phyloP scores from a whole-genome alignment of 2,888 invertebrate genomes.

The Himalopsyche kuldschensis region DNA sequence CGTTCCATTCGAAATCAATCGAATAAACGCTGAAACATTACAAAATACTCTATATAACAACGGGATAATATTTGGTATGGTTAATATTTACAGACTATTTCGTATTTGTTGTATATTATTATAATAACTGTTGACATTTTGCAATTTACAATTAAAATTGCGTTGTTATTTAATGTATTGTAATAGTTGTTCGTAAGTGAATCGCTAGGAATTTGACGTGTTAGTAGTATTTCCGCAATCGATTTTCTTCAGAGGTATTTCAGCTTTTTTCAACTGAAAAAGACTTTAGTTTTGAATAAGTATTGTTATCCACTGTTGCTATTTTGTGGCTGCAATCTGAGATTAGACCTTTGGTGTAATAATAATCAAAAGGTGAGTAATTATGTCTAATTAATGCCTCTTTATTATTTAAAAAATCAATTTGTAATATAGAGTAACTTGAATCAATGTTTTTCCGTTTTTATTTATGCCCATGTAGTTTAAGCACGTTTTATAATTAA shows the following conservation, averaged over 20 bases:
- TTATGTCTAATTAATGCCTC: not conserved
- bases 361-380: not conserved
- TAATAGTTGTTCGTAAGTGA: not conserved
- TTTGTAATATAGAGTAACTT: not conserved
- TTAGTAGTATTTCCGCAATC: not conserved
- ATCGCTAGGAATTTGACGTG: not conserved
- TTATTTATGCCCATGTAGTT: not conserved
- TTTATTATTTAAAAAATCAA: not conserved
- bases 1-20: not conserved
- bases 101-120: not conserved
- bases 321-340: not conserved
- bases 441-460: not conserved
- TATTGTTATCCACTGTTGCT: not conserved
- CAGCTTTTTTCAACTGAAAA: not conserved
- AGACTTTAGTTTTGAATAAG: not conserved
- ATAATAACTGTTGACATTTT: not conserved
- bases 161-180: not conserved
- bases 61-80: not conserved
- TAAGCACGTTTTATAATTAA: not conserved
- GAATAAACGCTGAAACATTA: not conserved
- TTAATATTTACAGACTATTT: not conserved
- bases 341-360: not conserved
- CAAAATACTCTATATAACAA: not conserved
- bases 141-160: not conserved
- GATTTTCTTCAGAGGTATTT: not conserved